A percentile compares a stretch with the other conserved stretches of the same genome.
These are phyloP conservation scores for Nannoperca obscura DNA, from an alignment of 2,797 vertebrate species.

Conservation along the genomic window DNA sequence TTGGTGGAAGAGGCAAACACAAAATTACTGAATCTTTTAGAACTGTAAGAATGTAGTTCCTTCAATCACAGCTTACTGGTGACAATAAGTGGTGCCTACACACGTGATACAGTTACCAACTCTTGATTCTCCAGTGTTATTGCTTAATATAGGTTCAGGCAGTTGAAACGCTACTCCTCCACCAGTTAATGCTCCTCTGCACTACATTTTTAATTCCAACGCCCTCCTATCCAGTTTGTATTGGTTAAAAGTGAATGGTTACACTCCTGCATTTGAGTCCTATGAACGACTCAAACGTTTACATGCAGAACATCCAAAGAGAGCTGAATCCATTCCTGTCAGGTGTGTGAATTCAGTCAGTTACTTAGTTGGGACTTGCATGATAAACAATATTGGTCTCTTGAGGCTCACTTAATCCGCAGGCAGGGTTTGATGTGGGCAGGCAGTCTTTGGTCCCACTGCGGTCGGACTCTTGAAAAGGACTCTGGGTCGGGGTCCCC, in stretches of 20 bases:
- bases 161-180: background rate
- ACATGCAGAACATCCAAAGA: conserved; percentile 7
- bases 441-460: conserved; percentile 51
- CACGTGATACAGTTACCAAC: background rate
- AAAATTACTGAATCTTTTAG: background rate
- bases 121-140: background rate
- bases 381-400: conserved; percentile 51
- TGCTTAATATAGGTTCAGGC: background rate
- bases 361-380: conserved; percentile 18
- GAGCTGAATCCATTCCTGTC: conserved; percentile 22
- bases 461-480: conserved; percentile 66
- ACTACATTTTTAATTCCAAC: background rate
- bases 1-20: background rate
- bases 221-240: background rate
- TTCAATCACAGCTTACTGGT: background rate
- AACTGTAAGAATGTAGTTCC: background rate
- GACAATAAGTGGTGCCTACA: background rate
- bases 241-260: conserved; percentile 1
- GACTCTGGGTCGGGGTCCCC: conserved; percentile 63
- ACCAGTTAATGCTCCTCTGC: background rate
- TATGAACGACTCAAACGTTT: background rate
- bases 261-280: background rate
- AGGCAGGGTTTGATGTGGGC: conserved; percentile 71
- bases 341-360: conserved; percentile 54
- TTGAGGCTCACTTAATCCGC: conserved; percentile 38